Conservation (phyloP, 2,113 vertebrate genomes). For the Gadus macrocephalus region DNA sequence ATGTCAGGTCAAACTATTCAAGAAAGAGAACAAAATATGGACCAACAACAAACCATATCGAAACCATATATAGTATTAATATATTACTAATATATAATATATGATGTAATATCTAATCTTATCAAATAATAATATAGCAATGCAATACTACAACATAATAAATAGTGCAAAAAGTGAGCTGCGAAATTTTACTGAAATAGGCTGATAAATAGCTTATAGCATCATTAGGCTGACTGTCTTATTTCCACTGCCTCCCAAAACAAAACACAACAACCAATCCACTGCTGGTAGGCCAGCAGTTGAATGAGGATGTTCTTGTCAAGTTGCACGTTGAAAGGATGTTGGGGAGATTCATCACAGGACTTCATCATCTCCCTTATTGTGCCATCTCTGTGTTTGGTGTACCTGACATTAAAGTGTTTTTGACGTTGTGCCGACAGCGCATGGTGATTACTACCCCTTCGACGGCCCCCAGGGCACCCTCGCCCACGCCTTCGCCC, state of each 20-base stretch:
- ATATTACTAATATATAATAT: too few species aligned
- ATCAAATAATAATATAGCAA: too few species aligned
- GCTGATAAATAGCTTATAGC: too few species aligned
- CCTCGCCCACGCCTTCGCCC: slow-evolving; percentile 84
- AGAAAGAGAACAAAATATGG: neutral
- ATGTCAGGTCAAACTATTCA: neutral
- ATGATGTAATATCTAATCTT: too few species aligned
- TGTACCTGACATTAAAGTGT: slow-evolving; percentile 4
- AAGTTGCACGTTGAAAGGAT: neutral
- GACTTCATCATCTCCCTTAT: too few species aligned
- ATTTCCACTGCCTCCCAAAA: neutral
- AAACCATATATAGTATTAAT: too few species aligned
- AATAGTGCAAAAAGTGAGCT: too few species aligned
- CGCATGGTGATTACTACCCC: slow-evolving; percentile 74
- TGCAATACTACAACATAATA: too few species aligned
- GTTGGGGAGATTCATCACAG: neutral
- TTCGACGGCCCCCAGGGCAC: slow-evolving; percentile 75
- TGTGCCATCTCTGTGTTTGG: neutral
- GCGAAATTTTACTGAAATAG: too few species aligned
- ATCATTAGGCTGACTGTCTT: neutral
- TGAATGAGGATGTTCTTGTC: too few species aligned
- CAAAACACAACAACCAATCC: slow-evolving; percentile 10
- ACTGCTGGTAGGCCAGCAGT: neutral
- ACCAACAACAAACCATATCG: too few species aligned
- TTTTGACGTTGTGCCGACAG: slow-evolving; percentile 57